Base-by-base conservation (phyloP, 2,797 vertebrate species). In the Sparidentex hasta region DNA sequence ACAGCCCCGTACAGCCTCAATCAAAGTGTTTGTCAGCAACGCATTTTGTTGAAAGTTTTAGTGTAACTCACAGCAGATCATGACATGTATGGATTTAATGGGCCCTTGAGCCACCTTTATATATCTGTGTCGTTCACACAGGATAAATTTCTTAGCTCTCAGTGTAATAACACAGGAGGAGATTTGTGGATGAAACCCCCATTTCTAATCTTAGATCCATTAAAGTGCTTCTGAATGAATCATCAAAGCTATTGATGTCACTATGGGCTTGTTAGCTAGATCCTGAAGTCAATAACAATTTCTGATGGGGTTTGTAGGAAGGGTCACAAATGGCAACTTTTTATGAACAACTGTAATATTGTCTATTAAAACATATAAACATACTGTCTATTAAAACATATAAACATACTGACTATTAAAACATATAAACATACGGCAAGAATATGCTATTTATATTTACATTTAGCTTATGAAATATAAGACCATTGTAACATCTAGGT, bases 61-160 rank as follows among this genome's bases (percentile, higher is more conserved):
- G 90, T 89, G 87, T 58, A 90, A 87, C 82, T 90, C 88, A 61
- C 47, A 70, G 90, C 87, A 83, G 81, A 94, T 95, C 84, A 92
- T 93, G 87, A 94, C 92, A 88, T 71, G 74, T 90, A 87, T 92
- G 83, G 93, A 94, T 94, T 95, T 94, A 94, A 92, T 78, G 76
- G 92, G 83, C 90, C 92, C 92, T 87, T 79, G 89, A 91, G 90
- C 79, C 85, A 67, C 68, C 74, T 75, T 50, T 87, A 83, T 89
- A 87, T 90, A 91, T 85, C 89, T 90, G 74, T 55, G 85, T 88
- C 68, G 48, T 82, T 89, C 88, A 85, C 70, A 65, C 64, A 68
- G 88, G 87, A 93, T 92, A 85, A 87, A 90, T 88, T 90, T 88
- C 90, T 82, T 80, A 79, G 85, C 80, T 87, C 76, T 78, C 65